Conservation (phyloP, 2,888 invertebrate species). For the Synanthedon vespiformis region DNA sequence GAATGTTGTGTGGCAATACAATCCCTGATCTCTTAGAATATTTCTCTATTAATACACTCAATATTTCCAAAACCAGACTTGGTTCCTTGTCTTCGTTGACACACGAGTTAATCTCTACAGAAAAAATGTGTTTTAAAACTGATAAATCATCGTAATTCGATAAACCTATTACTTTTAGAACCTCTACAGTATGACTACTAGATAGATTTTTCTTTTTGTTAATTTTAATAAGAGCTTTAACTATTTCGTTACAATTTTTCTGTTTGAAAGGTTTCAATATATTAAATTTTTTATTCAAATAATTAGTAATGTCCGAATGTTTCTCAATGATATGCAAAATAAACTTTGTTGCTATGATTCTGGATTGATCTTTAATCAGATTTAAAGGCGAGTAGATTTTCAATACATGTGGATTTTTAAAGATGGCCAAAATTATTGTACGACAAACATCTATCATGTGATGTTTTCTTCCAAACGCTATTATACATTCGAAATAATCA, state of each 20-base stretch:
- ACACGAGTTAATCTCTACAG: conserved; percentile 34
- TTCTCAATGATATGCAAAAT: conserved; percentile 35
- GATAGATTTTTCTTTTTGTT: conserved; percentile 41
- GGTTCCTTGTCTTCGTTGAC: conserved; percentile 59
- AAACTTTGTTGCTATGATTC: conserved; percentile 39
- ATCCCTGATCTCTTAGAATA: conserved; percentile 39
- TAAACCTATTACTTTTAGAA: conserved; percentile 52
- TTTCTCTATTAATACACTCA: conserved; percentile 56
- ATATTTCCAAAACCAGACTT: conserved; percentile 59
- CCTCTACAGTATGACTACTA: conserved; percentile 40
- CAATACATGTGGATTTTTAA: conserved; percentile 49
- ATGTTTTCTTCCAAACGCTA: conserved; percentile 33
- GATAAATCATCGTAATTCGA: conserved; percentile 44
- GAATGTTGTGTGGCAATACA: conserved; percentile 35
- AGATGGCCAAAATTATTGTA: conserved; percentile 33
- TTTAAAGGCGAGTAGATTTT: conserved; percentile 48
- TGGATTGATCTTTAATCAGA: conserved; percentile 28
- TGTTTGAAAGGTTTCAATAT: conserved; percentile 62
- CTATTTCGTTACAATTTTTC: conserved; percentile 62
- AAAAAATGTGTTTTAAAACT: conserved; percentile 51
- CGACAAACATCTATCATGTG: conserved; percentile 39
- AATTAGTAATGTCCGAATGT: conserved; percentile 34
- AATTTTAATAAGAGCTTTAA: conserved; percentile 56
- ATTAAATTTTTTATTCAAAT: conserved; percentile 35
- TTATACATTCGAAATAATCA: conserved; percentile 36